Base-by-base conservation (phyloP, 1,140 invertebrate species). In the Drosophila equinoxialis region DNA sequence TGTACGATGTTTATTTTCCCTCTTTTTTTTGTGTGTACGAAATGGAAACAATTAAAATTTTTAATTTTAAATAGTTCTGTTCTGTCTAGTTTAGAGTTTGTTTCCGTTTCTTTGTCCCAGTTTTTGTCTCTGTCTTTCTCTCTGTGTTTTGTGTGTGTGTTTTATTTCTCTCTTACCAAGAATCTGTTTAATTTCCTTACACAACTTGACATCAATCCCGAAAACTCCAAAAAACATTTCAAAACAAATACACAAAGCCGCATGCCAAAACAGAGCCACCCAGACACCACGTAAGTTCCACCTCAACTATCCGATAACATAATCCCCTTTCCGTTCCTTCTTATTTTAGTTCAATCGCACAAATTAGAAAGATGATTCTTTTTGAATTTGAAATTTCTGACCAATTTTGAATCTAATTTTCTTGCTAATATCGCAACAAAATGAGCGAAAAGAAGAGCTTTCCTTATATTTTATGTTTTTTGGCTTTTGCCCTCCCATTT, bases 271-370 rank as follows among this genome's bases (percentile, higher is more conserved):
- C 80, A 81, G 79, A 74, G 76, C 77, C 71, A 62, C 83, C 77
- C 71, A 74, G 82, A 90, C 85, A 91, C 77, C 85, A 91, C 76
- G 90, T 91, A 91, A 91, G 90, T 91, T 74, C 37, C 45, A 48
- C 45, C 45, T 20, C 10, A 14, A 48, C 45, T 14, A 17, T 3
- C 7, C 37, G 3, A 39, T 39, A 39, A 11, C 37, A 39, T 59
- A n/a, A 8, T 62, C 55, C 17, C 7, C 51, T 68, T 6, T n/a
- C 13, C 13, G 8, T 13, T 20, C 10, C 65, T 62, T 61, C 60
- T 17, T 13, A 3, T 51, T 13, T n/a, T 8, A 60, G 37, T 17
- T 41, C 30, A 26, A 23, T 23, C 20, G 2, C 17, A 17, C 23
- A 23, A 23, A 23, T 23, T 23, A 23, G 23, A 23, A 1, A 23